Base-by-base conservation (phyloP, 2,797 vertebrate species). In the Epinephelus awoara region DNA sequence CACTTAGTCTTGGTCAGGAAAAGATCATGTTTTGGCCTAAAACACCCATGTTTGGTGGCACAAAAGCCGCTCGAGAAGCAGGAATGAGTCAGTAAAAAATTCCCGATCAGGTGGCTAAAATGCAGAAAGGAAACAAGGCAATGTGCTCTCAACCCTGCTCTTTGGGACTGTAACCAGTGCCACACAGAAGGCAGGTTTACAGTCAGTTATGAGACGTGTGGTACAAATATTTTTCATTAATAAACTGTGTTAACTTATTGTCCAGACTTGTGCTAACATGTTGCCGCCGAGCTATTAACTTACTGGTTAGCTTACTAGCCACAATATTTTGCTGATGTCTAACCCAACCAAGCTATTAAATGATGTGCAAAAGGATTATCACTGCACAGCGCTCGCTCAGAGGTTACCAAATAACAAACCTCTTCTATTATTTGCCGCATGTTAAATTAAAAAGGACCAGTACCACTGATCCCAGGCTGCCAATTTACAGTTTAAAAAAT, bases 221-320 rank as follows among this genome's bases (percentile, higher is more conserved):
- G 34, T 34, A 34, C 17, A 25, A n/a, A 54, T 34, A 29, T 13
- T 25, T 57, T 18, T 63, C 18, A 50, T 49, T 17, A 42, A 50
- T 23, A 62, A 62, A 64, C 14, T 19, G 38, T 21, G 2, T 40
- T 34, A 38, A 57, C 12, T 50, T 9, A 59, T 29, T 27, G 15
- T 15, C 4, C 7, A 3, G 19, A 1, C n/a, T 4, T n/a, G 4
- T 0, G 0, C 3, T 67, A 42, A 49, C 9, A 50, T 12, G 25
- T 72, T 11, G 40, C 40, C 9, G 11, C 8, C 40, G 2, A 42
- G 40, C 40, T 42, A 12, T 10, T 9, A 42, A 42, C 9, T 42
- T 40, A 47, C 5, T 3, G 0, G 2, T 52, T 19, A 19, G 14
- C 15, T 57, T 14, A 65, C 9, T 42, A 50, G 42, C 7, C 51